Evolutionary conservation across 1,140 invertebrate species (phyloP), one percentile per base, ranked within the genome.

Genomic region (Aphelenchoides avenae): DNA sequence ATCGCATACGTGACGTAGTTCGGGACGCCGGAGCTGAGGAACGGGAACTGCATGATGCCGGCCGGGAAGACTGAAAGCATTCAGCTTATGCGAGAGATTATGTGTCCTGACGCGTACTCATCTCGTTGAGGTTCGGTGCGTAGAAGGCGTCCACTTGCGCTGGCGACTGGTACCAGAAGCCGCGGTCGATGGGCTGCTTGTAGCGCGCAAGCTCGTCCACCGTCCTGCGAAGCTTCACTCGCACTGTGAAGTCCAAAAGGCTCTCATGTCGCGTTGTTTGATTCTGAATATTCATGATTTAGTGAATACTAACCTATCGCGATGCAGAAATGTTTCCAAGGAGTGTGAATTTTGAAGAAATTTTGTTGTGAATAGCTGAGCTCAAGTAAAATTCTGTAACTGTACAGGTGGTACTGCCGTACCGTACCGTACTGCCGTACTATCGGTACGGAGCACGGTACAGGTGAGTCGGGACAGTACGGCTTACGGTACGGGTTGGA

Each of bases 121-220:
- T 71, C 73, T 71, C 62, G 55, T 71, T 71, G 26, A 51, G 44
- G 51, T 70, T 70, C 9, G 69, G 69, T 31, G 62, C 61, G 46
- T 71, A 71, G 27, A 70, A 73, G 3, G 69, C 69, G 46, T 69
- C 69, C 1, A 73, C 67, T 59, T 71, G 70, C 3, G 70, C 70
- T 1, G 69, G 69, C 36, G 68, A 68, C 34, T 73, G 69, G 40
- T 61, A 68, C 69, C 69, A 71, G 36, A 64, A 43, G 9, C 47
- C 40, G 22, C 56, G 20, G 31, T 66, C 64, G 2, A 68, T 47
- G 13, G 62, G 61, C 34, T 47, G 57, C 34, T 65, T 65, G 43
- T 47, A 44, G 18, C 66, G 39, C 6, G 47, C 15, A 1, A 70
- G 39, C 22, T 70, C 68, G 18, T 64, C 54, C 1, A 39, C 43